phyloP scores from a whole-genome alignment of 2,113 vertebrate species.

The Delphinapterus leucas region DNA sequence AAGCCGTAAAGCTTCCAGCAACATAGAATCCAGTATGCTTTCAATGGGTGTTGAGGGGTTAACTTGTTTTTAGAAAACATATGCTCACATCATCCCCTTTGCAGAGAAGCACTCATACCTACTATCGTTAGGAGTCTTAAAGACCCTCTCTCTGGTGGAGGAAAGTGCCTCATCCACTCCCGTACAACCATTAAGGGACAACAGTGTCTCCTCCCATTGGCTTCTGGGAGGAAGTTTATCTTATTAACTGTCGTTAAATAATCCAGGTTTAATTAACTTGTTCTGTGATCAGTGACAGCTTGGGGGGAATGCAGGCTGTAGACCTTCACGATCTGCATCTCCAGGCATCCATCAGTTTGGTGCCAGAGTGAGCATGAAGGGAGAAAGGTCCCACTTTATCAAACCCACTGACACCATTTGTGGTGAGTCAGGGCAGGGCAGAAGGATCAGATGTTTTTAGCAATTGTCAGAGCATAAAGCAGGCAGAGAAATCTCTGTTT shows the following conservation, averaged over 20 bases:
- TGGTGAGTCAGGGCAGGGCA: not conserved
- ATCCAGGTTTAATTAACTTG: slow-evolving; percentile 56
- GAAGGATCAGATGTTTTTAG: not conserved
- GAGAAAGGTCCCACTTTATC: slow-evolving; percentile 26
- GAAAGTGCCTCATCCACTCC: not conserved
- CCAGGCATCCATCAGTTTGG: slow-evolving; percentile 27
- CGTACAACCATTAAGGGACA: not conserved
- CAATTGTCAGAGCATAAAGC: not conserved
- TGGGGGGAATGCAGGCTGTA: not conserved
- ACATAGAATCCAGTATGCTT: not conserved
- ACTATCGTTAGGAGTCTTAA: not conserved
- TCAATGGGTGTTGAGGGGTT: not conserved
- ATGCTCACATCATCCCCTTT: not conserved
- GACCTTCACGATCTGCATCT: not conserved
- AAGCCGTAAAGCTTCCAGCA: not conserved
- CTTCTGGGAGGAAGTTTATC: slow-evolving; percentile 40
- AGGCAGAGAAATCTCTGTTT: not conserved
- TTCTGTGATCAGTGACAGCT: not conserved
- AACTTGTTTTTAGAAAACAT: not conserved
- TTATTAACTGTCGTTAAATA: slow-evolving; percentile 47
- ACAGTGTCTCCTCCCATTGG: not conserved
- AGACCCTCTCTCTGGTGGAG: not conserved
- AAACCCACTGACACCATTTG: not conserved
- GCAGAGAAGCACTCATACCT: not conserved
- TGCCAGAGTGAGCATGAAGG: not conserved